Percentiles rank a stretch among this genome's conserved stretches.
Conservation (phyloP, 2,113 vertebrate genomes). For the Phalacrocorax brasilianus region DNA sequence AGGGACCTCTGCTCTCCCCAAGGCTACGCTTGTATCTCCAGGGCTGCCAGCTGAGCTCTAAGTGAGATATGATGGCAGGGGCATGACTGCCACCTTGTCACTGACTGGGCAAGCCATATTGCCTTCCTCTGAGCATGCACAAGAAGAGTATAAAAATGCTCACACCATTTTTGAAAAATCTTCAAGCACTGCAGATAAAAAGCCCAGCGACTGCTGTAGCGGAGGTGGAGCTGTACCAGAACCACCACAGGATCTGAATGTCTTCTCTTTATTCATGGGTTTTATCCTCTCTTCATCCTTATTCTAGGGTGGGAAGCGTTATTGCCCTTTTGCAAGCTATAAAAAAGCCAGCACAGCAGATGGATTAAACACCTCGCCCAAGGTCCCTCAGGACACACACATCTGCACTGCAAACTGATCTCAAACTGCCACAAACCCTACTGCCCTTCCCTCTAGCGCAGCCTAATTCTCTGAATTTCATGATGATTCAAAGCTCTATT, state of each 20-base stretch:
- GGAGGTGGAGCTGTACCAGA: not conserved
- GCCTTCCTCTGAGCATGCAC: not conserved
- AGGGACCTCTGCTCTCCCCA: not conserved
- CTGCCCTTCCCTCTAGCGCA: conserved; percentile 7
- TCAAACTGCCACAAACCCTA: not conserved
- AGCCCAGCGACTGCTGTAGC: not conserved
- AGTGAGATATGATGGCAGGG: not conserved
- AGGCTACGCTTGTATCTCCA: not conserved
- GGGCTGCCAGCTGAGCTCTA: not conserved
- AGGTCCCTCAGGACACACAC: not conserved
- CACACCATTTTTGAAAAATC: not conserved
- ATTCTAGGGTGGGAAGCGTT: not conserved
- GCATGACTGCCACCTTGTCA: not conserved
- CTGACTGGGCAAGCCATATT: not conserved
- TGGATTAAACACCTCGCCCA: not conserved
- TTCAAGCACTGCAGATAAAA: not conserved
- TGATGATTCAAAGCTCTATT: conserved; percentile 35
- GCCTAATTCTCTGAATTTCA: conserved; percentile 32
- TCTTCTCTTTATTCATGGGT: not conserved
- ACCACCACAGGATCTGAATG: not conserved
- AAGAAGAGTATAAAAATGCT: not conserved
- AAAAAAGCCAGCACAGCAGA: not conserved
- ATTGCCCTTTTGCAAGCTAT: not conserved
- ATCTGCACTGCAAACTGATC: not conserved
- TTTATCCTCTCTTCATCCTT: not conserved